phyloP scores from a whole-genome alignment of 1,140 invertebrate genomes.

The Doryteuthis pealeii region DNA sequence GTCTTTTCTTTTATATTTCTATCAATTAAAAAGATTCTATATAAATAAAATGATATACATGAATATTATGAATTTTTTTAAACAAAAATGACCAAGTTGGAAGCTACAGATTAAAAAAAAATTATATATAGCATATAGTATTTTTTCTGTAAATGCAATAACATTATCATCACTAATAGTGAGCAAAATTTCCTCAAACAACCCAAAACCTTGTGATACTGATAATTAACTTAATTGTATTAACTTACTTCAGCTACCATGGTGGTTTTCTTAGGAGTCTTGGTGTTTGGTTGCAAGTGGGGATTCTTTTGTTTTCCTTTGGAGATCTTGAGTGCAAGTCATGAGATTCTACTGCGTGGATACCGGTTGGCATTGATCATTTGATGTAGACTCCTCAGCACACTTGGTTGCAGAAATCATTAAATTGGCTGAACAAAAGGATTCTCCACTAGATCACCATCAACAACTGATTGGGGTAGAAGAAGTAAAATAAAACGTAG shows the following conservation, averaged over 20 bases:
- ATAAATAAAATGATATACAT: no score
- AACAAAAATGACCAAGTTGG: no score
- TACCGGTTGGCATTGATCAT: not conserved
- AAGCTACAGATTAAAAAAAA: no score
- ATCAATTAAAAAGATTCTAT: no score
- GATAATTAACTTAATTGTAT: no score
- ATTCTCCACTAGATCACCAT: not conserved
- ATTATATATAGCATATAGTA: no score
- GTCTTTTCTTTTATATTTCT: no score
- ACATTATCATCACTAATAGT: no score
- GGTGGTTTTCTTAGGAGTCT: not conserved
- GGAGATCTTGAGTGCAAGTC: not conserved
- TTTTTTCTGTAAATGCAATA: no score
- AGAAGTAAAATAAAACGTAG: no score
- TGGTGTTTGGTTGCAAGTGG: not conserved
- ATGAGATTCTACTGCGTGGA: not conserved
- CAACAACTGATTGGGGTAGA: not conserved
- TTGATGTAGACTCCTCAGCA: not conserved
- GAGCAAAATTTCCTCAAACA: no score
- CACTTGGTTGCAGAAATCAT: not conserved
- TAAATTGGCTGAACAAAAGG: not conserved
- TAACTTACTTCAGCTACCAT: constrained; percentile 23
- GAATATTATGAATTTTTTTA: no score
- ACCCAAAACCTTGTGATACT: not conserved
- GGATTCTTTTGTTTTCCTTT: not conserved